Percentiles rank a stretch among this genome's conserved stretches.
Evolutionary conservation across 2,888 invertebrate species (phyloP).

Genomic region (Ganaspis brasiliensis): DNA sequence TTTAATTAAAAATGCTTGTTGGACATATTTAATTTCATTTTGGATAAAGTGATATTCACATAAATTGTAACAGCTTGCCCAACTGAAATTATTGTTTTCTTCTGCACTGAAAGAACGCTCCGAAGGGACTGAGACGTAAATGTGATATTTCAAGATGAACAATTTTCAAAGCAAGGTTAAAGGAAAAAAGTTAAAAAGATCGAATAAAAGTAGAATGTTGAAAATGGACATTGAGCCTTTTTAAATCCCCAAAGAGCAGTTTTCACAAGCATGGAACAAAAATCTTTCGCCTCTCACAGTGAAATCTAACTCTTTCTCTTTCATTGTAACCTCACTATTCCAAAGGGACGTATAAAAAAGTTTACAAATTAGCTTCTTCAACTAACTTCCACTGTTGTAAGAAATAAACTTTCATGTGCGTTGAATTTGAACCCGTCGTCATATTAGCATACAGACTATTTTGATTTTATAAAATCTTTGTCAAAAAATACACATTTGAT

Average conservation of each 20-base stretch:
- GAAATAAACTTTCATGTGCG: background rate
- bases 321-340: conserved; percentile 12
- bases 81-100: background rate
- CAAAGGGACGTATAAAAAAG: background rate
- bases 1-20: no score
- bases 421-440: background rate
- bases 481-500: no score
- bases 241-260: conserved; percentile 26
- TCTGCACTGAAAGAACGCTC: background rate
- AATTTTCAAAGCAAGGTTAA: background rate
- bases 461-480: no score
- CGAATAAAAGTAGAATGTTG: background rate
- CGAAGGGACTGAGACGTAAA: background rate
- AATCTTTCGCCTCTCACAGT: conserved; percentile 14
- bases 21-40: no score
- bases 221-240: background rate
- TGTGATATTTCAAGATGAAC: background rate
- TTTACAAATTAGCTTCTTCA: background rate
- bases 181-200: background rate
- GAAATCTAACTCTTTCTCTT: conserved; percentile 5
- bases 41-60: background rate
- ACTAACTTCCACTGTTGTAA: background rate
- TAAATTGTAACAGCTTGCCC: conserved; percentile 12
- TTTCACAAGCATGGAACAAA: conserved; percentile 7
- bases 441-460: no score